These are phyloP conservation scores for Lutjanus campechanus DNA, from an alignment of 2,797 vertebrate genomes.

Conservation along the genomic window DNA sequence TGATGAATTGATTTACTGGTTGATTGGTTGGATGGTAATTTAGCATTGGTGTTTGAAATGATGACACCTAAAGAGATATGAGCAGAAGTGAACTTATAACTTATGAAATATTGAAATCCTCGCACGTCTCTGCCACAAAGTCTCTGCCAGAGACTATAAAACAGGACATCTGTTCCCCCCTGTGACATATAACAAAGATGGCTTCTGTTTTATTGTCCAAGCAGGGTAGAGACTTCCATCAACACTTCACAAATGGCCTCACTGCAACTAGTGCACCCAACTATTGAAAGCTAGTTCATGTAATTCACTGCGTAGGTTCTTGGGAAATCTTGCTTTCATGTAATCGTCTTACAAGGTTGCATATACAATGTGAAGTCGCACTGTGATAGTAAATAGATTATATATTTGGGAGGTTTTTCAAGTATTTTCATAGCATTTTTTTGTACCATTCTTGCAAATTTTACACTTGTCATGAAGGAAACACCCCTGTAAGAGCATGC, in stretches of 20 bases:
- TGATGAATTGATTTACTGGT: neutral
- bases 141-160: constrained; percentile 32
- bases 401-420: constrained; percentile 6
- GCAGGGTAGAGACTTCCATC: constrained; percentile 5
- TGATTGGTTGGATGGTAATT: neutral
- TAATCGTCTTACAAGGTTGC: constrained; percentile 1
- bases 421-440: neutral
- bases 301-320: neutral
- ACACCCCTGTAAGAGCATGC: neutral
- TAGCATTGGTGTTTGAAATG: too few species aligned
- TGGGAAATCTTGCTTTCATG: constrained; percentile 2
- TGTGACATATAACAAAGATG: constrained; percentile 20
- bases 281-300: neutral
- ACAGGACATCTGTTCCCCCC: constrained; percentile 47
- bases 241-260: neutral
- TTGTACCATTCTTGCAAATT: constrained; percentile 10
- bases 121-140: neutral
- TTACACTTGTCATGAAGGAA: constrained; percentile 6
- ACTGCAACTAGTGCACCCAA: neutral
- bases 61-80: neutral
- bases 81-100: constrained; percentile 12
- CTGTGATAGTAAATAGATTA: constrained; percentile 21
- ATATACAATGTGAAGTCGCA: constrained; percentile 2
- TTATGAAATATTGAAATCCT: constrained; percentile 43
- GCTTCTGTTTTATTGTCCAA: constrained; percentile 14